phyloP scores from a whole-genome alignment of 2,888 invertebrate species.

The Nemurella pictetii region DNA sequence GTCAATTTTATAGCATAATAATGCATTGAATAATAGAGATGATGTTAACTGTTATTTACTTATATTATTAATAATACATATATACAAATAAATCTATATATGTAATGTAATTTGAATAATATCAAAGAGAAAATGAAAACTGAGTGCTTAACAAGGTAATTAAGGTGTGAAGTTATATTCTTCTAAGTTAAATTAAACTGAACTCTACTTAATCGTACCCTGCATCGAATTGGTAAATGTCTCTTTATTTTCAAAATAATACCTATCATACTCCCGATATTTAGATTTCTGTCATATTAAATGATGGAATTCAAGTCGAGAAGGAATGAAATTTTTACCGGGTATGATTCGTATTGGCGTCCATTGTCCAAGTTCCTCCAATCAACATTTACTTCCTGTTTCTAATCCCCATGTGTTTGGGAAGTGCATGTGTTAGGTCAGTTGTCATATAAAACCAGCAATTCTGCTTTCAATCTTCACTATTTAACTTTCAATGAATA shows the following conservation, averaged over 20 bases:
- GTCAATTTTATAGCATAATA: background rate
- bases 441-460: too few species aligned
- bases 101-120: slow-evolving; percentile 22
- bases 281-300: too few species aligned
- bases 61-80: slow-evolving; percentile 25
- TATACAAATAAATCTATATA: slow-evolving; percentile 6
- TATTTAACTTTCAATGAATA: too few species aligned
- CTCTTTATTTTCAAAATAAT: background rate
- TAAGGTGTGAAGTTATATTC: slow-evolving; percentile 25
- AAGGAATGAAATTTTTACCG: too few species aligned
- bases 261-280: too few species aligned
- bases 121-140: slow-evolving; percentile 29
- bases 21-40: slow-evolving; percentile 6
- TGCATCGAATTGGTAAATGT: background rate
- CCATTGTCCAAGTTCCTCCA: too few species aligned
- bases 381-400: too few species aligned
- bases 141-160: slow-evolving; percentile 20
- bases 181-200: slow-evolving; percentile 31
- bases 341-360: too few species aligned
- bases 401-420: too few species aligned
- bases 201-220: slow-evolving; percentile 17
- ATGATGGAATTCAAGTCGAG: too few species aligned
- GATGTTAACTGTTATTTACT: slow-evolving; percentile 23
- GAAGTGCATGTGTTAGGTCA: too few species aligned
- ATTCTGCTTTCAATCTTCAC: too few species aligned